These are phyloP conservation scores for Lamellibrachia luymesi DNA, from an alignment of 1,140 invertebrate species.

Conservation along the genomic window DNA sequence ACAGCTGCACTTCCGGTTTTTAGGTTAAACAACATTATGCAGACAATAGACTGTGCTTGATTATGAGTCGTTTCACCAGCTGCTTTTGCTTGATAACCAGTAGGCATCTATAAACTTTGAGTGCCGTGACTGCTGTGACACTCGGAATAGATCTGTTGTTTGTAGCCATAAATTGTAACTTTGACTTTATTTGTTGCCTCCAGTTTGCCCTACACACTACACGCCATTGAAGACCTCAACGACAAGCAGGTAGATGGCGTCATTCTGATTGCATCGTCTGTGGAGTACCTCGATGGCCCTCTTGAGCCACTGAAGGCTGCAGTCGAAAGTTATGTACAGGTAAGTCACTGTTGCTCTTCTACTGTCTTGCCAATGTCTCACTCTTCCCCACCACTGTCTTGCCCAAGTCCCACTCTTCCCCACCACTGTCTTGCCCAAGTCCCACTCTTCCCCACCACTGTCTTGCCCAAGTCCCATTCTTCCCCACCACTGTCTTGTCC, in stretches of 20 bases:
- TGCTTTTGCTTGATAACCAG: not conserved
- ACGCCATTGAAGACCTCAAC: conserved; percentile 34
- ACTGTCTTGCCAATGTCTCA: not conserved
- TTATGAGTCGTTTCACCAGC: not conserved
- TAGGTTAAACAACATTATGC: not conserved
- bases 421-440: not conserved
- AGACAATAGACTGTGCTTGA: not conserved
- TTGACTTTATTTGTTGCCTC: not conserved
- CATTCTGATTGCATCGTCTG: conserved; percentile 48
- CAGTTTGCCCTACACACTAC: not conserved
- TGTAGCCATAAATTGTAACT: not conserved
- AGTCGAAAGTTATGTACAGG: conserved; percentile 44
- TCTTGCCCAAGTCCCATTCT: not conserved
- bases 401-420: not conserved
- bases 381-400: not conserved
- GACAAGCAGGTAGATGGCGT: conserved; percentile 52
- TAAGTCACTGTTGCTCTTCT: conserved; percentile 22
- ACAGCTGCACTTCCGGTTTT: not conserved
- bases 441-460: not conserved
- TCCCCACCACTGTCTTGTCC: not conserved
- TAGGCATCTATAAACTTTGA: not conserved
- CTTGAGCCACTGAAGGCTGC: conserved; percentile 39
- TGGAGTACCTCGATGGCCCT: conserved; percentile 43
- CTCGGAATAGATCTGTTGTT: not conserved
- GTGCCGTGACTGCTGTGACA: not conserved